Evolutionary conservation across 2,888 invertebrate genomes (phyloP), one percentile per base, ranked within the genome.

Genomic region (Scaptomyza parva): DNA sequence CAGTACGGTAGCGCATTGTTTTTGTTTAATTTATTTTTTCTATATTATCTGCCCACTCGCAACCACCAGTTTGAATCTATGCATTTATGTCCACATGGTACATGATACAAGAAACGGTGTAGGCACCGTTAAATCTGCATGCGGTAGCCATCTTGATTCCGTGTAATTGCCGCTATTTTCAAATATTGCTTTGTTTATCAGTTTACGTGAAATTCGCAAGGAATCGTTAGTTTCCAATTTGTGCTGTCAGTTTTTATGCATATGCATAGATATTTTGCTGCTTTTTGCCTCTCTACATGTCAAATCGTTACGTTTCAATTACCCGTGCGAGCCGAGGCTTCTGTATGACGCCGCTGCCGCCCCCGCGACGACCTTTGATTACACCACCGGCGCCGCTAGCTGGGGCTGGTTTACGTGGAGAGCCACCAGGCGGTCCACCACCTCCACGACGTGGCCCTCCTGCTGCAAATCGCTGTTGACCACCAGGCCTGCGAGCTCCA

Each of bases 301-400:
- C 55, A 79, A 72, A 84, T 70, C 84, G 68, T 65, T 64, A 80
- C 78, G 76, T 64, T 66, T 86, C 68, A 84, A 87, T 91, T 92
- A 91, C 92, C 92, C 91, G 89, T 88, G 90, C 84, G 81, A 90
- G 90, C 86, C 89, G 91, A 35, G 91, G 80, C 79, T 91, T 91
- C 91, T 95, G 94, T 67, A 95, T 92, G 86, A 95, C 83, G 24
- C 89, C 86, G 82, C 95, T 95, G 87, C 35, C 48, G 26, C 77
- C 74, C 4, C 77, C 95, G 92, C 93, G 95, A 91, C 95, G 94
- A 88, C 96, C 95, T 90, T 95, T 94, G 86, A 94, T 93, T 86
- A 95, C 93, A 58, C 91, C 90, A 76, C 86, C 78, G 26, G 84
- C 92, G 73, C 92, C 92, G 67, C 92, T 73, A 0, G 74, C 71